These are phyloP conservation scores for Brevimyrus niger DNA, from an alignment of 2,113 vertebrate genomes.

Conservation along the genomic window DNA sequence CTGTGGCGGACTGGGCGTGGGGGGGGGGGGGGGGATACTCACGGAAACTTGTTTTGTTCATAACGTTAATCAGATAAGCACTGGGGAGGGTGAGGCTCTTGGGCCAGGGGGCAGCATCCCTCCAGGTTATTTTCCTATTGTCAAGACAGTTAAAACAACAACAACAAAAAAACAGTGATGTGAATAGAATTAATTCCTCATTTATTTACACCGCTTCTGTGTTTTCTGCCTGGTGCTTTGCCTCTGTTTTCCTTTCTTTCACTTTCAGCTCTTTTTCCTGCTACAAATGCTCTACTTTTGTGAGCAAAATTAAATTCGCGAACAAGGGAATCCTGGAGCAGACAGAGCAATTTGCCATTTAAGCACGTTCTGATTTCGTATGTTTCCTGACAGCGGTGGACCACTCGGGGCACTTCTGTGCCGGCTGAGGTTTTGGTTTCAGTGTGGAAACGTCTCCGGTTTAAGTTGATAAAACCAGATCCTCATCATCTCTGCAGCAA, in stretches of 20 bases:
- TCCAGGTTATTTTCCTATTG: not conserved
- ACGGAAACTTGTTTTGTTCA: conserved; percentile 51
- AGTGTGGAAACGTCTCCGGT: not conserved
- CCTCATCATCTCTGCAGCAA: not conserved
- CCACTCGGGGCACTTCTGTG: not conserved
- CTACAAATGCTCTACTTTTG: not conserved
- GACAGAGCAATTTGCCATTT: not conserved
- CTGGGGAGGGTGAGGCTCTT: not conserved
- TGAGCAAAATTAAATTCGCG: not conserved
- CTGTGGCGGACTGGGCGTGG: conserved; percentile 48
- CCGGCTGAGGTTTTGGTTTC: not conserved
- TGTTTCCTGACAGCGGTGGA: not conserved
- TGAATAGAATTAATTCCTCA: not conserved
- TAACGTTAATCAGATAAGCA: conserved; percentile 59
- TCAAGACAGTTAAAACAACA: not conserved
- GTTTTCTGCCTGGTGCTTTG: not conserved
- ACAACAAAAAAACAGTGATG: not conserved
- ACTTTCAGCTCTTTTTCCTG: not conserved
- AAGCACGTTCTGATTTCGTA: not conserved
- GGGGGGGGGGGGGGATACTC: conserved; percentile 41
- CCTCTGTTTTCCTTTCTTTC: not conserved
- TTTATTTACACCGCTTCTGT: not conserved
- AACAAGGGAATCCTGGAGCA: not conserved
- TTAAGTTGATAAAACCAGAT: not conserved
- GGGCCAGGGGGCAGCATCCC: not conserved